Conservation (phyloP, 2,797 vertebrate genomes). For the Pangasius sanitwongsei region DNA sequence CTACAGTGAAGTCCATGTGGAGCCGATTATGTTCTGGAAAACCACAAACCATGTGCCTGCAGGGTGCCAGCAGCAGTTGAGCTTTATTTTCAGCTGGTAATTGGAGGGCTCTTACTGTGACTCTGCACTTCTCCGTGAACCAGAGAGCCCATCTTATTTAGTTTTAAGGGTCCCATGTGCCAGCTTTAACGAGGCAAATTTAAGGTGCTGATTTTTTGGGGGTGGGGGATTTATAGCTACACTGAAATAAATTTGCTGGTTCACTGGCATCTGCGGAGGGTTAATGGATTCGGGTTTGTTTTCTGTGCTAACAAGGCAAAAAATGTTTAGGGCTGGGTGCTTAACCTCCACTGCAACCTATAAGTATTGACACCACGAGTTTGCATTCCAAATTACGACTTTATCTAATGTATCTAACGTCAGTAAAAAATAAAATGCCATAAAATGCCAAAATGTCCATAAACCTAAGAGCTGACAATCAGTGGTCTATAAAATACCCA, state of each 20-base stretch:
- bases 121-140: neutral
- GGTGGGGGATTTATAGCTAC: neutral
- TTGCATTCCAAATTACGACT: neutral
- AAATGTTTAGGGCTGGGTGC: neutral
- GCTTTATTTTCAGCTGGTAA: neutral
- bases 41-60: neutral
- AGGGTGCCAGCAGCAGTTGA: neutral
- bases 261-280: neutral
- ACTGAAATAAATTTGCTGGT: neutral
- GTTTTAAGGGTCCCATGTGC: neutral
- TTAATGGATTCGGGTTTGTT: neutral
- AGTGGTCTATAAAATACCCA: neutral
- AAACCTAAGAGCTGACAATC: neutral
- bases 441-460: neutral
- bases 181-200: neutral
- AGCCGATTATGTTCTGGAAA: slow-evolving; percentile 1
- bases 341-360: neutral
- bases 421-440: neutral
- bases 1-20: neutral
- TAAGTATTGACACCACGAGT: neutral
- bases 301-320: neutral
- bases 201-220: neutral
- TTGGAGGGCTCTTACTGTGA: neutral
- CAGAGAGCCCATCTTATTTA: neutral
- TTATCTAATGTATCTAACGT: neutral